A percentile compares a stretch with the other conserved stretches of the same genome.
These are phyloP conservation scores for Acropternis orthonyx DNA, from an alignment of 2,797 vertebrate species.

Conservation along the genomic window DNA sequence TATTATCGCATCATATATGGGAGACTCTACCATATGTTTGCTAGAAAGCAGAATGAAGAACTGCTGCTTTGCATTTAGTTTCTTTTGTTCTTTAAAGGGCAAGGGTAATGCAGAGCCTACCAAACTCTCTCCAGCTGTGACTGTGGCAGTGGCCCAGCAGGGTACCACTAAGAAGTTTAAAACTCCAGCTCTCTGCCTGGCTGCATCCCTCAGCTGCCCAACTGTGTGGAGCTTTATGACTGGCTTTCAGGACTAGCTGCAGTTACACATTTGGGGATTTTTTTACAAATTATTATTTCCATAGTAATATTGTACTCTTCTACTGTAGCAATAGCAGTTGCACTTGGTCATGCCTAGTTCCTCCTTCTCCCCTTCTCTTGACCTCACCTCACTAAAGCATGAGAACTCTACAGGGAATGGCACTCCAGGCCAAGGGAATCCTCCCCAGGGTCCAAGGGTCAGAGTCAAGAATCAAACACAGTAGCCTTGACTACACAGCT, in stretches of 20 bases:
- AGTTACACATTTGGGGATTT: neutral
- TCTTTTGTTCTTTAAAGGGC: neutral
- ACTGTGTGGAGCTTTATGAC: accelerated
- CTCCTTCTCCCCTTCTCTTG: neutral
- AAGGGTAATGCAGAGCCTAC: neutral
- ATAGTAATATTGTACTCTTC: accelerated
- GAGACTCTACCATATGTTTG: neutral
- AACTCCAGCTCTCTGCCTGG: neutral
- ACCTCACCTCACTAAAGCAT: accelerated
- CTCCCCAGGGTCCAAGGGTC: accelerated
- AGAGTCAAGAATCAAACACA: neutral
- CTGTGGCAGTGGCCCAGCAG: neutral
- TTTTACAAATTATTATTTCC: neutral
- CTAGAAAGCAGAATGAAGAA: neutral
- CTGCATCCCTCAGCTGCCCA: neutral
- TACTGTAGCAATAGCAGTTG: neutral
- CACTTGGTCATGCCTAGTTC: neutral
- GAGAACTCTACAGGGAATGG: neutral
- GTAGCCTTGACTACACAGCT: neutral
- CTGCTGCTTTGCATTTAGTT: neutral
- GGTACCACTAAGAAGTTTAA: neutral
- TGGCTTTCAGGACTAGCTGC: neutral
- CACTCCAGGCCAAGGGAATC: neutral
- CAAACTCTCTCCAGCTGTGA: neutral
- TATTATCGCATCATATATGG: neutral